Evolutionary conservation across 2,888 invertebrate species (phyloP).

Genomic region (Tupiocoris notatus): DNA sequence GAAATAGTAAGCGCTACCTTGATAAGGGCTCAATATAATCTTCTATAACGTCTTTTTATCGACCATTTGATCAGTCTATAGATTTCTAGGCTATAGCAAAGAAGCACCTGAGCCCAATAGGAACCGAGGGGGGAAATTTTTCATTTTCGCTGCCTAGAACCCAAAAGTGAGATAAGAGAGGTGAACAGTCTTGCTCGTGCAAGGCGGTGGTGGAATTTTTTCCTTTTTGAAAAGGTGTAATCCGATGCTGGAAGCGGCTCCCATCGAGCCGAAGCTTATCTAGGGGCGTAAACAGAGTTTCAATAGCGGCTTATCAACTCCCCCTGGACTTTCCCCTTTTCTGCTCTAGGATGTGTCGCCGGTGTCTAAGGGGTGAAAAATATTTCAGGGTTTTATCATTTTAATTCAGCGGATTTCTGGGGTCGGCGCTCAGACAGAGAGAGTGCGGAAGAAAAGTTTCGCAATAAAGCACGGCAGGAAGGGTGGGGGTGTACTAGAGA

Average conservation of each 20-base stretch:
- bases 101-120: not conserved
- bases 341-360: not conserved
- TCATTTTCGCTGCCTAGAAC: conserved; percentile 20
- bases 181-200: conserved; percentile 4
- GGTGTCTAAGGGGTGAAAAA: conserved; percentile 19
- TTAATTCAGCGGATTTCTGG: conserved; percentile 34
- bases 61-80: too few relatives aligned
- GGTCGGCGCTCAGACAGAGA: not conserved
- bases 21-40: too few relatives aligned
- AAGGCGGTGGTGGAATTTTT: not conserved
- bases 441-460: conserved; percentile 15
- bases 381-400: conserved; percentile 35
- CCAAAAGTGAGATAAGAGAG: conserved; percentile 24
- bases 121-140: conserved; percentile 6
- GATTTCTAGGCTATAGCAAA: too few relatives aligned
- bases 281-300: conserved; percentile 39
- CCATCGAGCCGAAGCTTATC: conserved; percentile 28
- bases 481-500: conserved; percentile 1
- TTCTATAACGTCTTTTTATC: too few relatives aligned
- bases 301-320: conserved; percentile 39
- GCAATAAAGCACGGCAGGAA: conserved; percentile 29
- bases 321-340: not conserved
- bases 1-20: too few relatives aligned
- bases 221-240: conserved; percentile 33
- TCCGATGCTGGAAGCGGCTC: conserved; percentile 28